Base-by-base conservation (phyloP, 2,797 vertebrate genomes). In the Cossypha heuglini region DNA sequence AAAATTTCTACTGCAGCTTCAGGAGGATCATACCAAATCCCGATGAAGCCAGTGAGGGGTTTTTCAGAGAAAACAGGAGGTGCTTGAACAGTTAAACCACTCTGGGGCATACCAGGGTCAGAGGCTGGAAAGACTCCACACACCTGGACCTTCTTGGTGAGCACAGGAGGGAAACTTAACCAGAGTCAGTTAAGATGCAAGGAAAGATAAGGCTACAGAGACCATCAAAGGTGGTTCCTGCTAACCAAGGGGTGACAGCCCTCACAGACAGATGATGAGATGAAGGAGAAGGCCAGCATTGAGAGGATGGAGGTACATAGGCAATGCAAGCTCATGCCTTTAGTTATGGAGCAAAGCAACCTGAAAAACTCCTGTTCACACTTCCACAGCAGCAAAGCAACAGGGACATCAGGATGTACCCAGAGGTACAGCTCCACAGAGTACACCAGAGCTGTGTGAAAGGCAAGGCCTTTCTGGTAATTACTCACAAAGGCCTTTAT, bases 21-120 rank as follows among this genome's bases (percentile, higher is more conserved):
- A 3, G 0, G 0, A 64, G 55, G 38, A 68, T 52, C n/a, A 9
- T 5, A 46, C 3, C 26, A 59, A 85, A 90, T 31, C 79, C 79
- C 46, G 55, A 4, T 6, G 15, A 72, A 43, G 33, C 5, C 52
- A 10, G 25, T 1, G 24, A 72, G 26, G n/a, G 52, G 28, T 66
- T 90, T 90, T 72, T 88, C 62, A 4, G 69, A 94, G 81, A 82
- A 94, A 37, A 37, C 7, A 57, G 78, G 78, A 95, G 58, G 31
- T 45, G 38, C 6, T 25, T 6, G 33, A 91, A 67, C 92, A 95
- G 96, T 97, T 97, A 93, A 97, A 96, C 95, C 57, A 9, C 88
- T 18, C 75, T n/a, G 72, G 35, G 72, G 88, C 67, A 61, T 6
- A 2, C 26, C 9, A 21, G 82, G 71, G 45, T 38, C 0, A 0